Conservation (phyloP, 2,797 vertebrate species). For the Spondyliosoma cantharus region DNA sequence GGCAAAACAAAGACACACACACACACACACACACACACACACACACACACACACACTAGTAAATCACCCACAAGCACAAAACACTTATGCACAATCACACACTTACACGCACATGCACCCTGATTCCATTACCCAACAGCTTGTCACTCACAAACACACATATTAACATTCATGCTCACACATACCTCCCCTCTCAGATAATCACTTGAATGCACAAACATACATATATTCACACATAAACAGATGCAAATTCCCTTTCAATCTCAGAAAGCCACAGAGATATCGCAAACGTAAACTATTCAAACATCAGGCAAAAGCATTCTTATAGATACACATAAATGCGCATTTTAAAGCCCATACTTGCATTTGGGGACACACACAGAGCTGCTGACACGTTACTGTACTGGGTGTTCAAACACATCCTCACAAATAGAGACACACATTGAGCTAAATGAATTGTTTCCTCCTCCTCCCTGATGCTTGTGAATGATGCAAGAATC, state of each 20-base stretch:
- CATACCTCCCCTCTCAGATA: conserved; percentile 68
- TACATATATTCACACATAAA: conserved; percentile 72
- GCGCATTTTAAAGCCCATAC: conserved; percentile 56
- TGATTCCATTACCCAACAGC: conserved; percentile 69
- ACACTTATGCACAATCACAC: conserved; percentile 49
- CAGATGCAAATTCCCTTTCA: conserved; percentile 77
- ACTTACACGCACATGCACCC: conserved; percentile 49
- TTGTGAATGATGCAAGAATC: conserved; percentile 81
- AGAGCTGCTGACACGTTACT: conserved; percentile 21
- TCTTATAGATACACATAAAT: conserved; percentile 52
- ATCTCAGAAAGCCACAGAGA: conserved; percentile 59
- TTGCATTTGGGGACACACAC: conserved; percentile 37
- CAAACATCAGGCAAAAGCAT: conserved; percentile 62
- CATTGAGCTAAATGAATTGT: conserved; percentile 79
- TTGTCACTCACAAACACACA: conserved; percentile 77
- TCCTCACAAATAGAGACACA: conserved; percentile 55
- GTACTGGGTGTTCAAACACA: conserved; percentile 56
- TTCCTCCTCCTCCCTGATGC: conserved; percentile 71
- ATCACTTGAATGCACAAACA: conserved; percentile 78
- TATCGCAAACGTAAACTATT: conserved; percentile 70
- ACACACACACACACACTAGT: conserved; percentile 10
- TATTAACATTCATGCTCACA: conserved; percentile 78
- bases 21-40: conserved; percentile 20
- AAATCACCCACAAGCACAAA: conserved; percentile 28
- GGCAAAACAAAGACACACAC: no score